Conservation (phyloP, 2,113 vertebrate species). For the Micronycteris hirsuta region DNA sequence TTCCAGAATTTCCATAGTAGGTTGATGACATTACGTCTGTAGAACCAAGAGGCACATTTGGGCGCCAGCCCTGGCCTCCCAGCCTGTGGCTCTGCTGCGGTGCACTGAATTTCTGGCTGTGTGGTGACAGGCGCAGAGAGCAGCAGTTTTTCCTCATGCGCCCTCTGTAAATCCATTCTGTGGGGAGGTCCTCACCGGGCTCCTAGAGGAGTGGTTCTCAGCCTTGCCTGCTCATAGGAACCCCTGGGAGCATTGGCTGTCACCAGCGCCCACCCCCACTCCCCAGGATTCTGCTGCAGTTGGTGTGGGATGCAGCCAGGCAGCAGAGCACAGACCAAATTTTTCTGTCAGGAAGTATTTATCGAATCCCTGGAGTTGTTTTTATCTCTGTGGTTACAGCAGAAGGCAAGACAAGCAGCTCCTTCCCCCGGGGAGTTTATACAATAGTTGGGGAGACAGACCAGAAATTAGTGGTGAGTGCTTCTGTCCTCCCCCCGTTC, state of each 20-base stretch:
- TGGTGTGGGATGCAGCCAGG: neutral
- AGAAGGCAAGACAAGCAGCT: neutral
- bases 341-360: neutral
- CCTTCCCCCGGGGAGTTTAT: neutral
- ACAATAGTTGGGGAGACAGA: neutral
- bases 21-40: neutral
- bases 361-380: neutral
- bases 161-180: neutral
- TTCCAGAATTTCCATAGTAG: neutral
- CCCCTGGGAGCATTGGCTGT: neutral
- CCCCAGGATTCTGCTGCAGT: neutral
- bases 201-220: neutral
- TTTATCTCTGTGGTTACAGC: neutral
- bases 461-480: neutral
- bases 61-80: neutral
- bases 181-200: neutral
- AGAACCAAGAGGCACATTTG: neutral
- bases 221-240: neutral
- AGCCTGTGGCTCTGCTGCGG: neutral
- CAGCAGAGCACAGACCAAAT: neutral
- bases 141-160: neutral
- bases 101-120: neutral
- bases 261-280: accelerated
- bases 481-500: neutral
- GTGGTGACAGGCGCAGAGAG: neutral